A percentile compares a stretch with the other conserved stretches of the same genome.
Conservation (phyloP, 2,113 vertebrate genomes). For the Syngnathus scovelli region DNA sequence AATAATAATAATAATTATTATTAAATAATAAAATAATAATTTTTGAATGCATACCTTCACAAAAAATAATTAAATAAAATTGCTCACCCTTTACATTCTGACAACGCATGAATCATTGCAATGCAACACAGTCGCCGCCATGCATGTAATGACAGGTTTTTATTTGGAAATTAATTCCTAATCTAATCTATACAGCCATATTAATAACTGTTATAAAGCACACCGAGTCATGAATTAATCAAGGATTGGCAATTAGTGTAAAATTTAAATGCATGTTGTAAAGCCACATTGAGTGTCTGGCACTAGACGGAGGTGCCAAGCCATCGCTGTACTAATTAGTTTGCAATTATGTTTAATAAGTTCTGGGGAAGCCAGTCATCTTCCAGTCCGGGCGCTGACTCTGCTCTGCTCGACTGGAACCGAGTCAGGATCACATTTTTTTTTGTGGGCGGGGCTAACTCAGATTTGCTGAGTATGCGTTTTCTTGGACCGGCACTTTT, state of each 20-base stretch:
- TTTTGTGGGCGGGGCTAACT: background rate
- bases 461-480: conserved; percentile 24
- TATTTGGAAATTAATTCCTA: conserved; percentile 72
- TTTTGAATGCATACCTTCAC: conserved; percentile 34
- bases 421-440: background rate
- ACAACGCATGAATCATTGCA: conserved; percentile 54
- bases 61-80: conserved; percentile 56
- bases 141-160: conserved; percentile 66
- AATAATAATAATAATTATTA: no score
- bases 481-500: conserved; percentile 9
- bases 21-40: no score
- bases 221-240: conserved; percentile 70
- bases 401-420: conserved; percentile 29
- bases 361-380: conserved; percentile 72
- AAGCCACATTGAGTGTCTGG: conserved; percentile 72
- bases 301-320: conserved; percentile 73
- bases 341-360: conserved; percentile 80
- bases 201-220: conserved; percentile 76
- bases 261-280: conserved; percentile 77
- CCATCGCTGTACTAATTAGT: conserved; percentile 77
- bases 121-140: conserved; percentile 45
- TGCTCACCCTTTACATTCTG: conserved; percentile 36
- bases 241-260: conserved; percentile 75
- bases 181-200: conserved; percentile 74
- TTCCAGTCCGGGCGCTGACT: conserved; percentile 47